phyloP scores from a whole-genome alignment of 1,140 invertebrate genomes.

The Lepidurus couesii region DNA sequence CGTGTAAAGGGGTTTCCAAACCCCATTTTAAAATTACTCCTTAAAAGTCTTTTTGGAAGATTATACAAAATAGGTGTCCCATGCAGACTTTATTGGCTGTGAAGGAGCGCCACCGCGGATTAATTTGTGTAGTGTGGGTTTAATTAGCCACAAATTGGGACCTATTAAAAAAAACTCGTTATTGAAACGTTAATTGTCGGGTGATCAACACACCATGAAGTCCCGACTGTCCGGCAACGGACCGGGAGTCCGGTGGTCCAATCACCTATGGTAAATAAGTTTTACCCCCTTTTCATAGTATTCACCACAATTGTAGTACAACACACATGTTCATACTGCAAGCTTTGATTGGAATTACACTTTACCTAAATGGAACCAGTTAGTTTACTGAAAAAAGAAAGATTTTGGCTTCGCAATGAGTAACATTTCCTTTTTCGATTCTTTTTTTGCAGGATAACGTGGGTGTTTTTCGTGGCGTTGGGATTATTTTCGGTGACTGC shows the following conservation, averaged over 20 bases:
- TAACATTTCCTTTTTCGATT: background rate
- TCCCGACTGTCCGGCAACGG: constrained; percentile 1
- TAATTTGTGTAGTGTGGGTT: background rate
- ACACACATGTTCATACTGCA: background rate
- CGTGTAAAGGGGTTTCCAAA: no score
- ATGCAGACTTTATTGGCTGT: no score
- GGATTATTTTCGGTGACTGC: constrained; percentile 1
- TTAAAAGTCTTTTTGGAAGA: no score
- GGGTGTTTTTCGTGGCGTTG: constrained; percentile 16
- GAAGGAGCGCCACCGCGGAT: background rate
- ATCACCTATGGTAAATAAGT: background rate
- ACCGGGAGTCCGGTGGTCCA: constrained; percentile 4
- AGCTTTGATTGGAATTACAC: no score
- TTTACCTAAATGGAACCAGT: no score
- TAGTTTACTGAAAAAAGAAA: no score
- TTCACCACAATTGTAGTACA: background rate
- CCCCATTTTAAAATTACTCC: no score
- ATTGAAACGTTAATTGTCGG: background rate
- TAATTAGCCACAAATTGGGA: background rate
- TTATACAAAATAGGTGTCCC: no score
- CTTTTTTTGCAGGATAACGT: background rate
- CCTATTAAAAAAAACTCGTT: background rate
- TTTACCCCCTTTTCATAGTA: background rate
- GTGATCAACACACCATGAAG: constrained; percentile 15
- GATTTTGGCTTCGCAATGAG: no score